A percentile compares a stretch with the other conserved stretches of the same genome.
phyloP scores from a whole-genome alignment of 2,797 vertebrate genomes.

The Eulemur coronatus region DNA sequence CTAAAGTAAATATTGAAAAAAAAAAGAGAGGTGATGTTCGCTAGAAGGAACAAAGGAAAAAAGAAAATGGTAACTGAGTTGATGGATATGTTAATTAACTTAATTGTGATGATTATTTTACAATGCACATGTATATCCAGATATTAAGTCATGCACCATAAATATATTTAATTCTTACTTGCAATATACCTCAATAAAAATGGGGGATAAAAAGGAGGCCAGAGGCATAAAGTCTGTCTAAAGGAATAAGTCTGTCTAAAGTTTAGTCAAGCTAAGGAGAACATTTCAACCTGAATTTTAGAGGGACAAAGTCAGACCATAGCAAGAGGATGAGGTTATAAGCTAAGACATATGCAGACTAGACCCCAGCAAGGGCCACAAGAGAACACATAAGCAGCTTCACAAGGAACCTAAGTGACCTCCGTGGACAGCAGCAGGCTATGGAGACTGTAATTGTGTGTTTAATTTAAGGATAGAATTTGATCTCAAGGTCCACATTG shows the following conservation, averaged over 20 bases:
- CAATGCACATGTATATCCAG: neutral
- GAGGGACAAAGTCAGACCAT: neutral
- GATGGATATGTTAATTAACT: neutral
- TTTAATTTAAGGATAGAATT: neutral
- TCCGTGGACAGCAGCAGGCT: neutral
- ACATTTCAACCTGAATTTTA: neutral
- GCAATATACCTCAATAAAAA: neutral
- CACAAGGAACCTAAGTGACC: neutral
- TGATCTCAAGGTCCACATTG: neutral
- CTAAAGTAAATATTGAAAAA: neutral
- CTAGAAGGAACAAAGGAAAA: neutral
- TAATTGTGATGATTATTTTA: neutral
- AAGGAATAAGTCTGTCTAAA: neutral
- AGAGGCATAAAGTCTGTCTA: neutral
- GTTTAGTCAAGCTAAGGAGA: neutral
- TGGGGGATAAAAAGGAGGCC: no score
- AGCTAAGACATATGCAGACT: neutral
- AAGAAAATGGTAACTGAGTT: neutral
- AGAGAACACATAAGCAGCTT: neutral
- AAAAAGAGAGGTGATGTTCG: rapidly evolving
- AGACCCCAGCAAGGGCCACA: neutral
- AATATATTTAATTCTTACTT: neutral
- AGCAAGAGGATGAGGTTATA: neutral
- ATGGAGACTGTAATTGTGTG: neutral
- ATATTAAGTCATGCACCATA: neutral